A percentile compares a stretch with the other conserved stretches of the same genome.
Conservation (phyloP, 2,888 invertebrate genomes). For the Timema cristinae region DNA sequence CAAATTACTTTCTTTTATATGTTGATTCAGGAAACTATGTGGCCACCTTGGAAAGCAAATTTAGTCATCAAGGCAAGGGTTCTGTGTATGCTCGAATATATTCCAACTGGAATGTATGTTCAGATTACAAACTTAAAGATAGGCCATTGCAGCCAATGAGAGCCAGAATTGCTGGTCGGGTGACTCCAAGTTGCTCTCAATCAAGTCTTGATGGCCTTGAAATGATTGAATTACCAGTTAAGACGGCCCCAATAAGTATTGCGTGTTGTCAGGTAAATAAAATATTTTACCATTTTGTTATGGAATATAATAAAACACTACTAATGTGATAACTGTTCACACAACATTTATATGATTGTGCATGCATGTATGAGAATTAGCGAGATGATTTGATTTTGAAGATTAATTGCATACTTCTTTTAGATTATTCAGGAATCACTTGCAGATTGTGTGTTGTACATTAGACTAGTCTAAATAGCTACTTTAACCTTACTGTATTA, state of each 20-base stretch:
- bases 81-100: slow-evolving; percentile 62
- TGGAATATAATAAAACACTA: not conserved
- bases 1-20: slow-evolving; percentile 24
- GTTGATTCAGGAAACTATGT: slow-evolving; percentile 56
- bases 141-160: slow-evolving; percentile 40
- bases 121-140: slow-evolving; percentile 41
- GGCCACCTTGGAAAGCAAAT: slow-evolving; percentile 59
- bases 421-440: too few relatives aligned
- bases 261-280: slow-evolving; percentile 56
- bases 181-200: slow-evolving; percentile 64
- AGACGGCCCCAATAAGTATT: slow-evolving; percentile 55
- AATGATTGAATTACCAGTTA: slow-evolving; percentile 69
- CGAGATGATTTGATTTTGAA: too few relatives aligned
- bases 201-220: slow-evolving; percentile 58
- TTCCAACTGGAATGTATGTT: slow-evolving; percentile 64
- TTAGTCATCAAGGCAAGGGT: slow-evolving; percentile 42
- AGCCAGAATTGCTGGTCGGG: slow-evolving; percentile 68
- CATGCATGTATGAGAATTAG: too few relatives aligned
- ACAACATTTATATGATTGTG: too few relatives aligned
- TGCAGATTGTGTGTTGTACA: too few relatives aligned
- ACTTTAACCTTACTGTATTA: too few relatives aligned
- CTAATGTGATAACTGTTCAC: not conserved
- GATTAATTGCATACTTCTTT: too few relatives aligned
- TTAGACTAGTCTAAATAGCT: too few relatives aligned
- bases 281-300: slow-evolving; percentile 30